These are phyloP conservation scores for Diabrotica balteata DNA, from an alignment of 2,888 invertebrate genomes.

Conservation along the genomic window DNA sequence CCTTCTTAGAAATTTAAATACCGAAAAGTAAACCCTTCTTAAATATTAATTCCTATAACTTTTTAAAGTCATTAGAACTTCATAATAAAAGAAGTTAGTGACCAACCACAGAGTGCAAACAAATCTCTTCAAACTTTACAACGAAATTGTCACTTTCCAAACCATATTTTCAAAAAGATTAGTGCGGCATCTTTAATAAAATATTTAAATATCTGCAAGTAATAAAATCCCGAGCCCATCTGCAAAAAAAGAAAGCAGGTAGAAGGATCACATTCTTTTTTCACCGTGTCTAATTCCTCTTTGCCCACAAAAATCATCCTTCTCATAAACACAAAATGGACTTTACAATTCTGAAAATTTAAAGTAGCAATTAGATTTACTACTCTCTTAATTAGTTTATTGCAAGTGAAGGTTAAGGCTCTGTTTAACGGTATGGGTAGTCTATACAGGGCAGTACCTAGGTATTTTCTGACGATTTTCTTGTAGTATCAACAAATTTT, in stretches of 20 bases:
- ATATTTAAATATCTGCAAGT: neutral
- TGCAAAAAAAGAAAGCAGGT: conserved; percentile 5
- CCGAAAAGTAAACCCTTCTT: no score
- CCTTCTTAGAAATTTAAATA: no score
- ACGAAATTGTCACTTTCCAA: neutral
- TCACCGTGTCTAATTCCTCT: neutral
- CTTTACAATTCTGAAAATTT: conserved; percentile 11
- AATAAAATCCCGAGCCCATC: neutral
- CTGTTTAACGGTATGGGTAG: neutral
- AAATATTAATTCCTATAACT: no score
- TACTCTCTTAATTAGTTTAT: conserved; percentile 7
- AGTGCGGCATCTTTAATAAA: neutral
- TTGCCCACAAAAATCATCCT: conserved; percentile 18
- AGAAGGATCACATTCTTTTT: conserved; percentile 5
- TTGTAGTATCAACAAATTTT: no score
- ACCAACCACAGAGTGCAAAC: neutral
- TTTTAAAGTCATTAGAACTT: no score
- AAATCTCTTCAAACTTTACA: neutral
- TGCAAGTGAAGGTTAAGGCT: conserved; percentile 4
- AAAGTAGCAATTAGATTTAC: conserved; percentile 10
- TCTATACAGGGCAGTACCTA: no score
- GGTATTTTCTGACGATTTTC: no score
- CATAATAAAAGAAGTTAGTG: neutral
- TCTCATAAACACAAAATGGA: conserved; percentile 14
- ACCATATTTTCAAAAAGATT: neutral